These are phyloP conservation scores for Zoanthus sociatus DNA, from an alignment of 92 coral and sea anemone genomes.

Conservation along the genomic window DNA sequence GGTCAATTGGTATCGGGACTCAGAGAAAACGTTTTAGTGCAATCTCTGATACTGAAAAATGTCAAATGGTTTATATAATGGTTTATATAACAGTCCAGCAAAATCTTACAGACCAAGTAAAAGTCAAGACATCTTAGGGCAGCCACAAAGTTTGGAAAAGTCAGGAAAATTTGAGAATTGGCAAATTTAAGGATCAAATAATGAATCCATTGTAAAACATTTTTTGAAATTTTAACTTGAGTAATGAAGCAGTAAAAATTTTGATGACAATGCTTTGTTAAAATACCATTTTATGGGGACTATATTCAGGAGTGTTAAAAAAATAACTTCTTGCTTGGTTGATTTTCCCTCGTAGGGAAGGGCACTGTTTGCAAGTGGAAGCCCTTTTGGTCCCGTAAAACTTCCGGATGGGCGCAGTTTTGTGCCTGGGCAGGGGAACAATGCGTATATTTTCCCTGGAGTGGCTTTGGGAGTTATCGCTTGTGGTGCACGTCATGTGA, in stretches of 20 bases:
- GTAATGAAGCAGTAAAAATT: neutral
- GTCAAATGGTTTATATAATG: too few species aligned
- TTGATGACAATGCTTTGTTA: neutral
- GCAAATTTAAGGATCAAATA: too few species aligned
- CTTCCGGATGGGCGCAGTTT: conserved; percentile 94
- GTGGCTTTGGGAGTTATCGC: conserved; percentile 92
- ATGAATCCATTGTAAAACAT: too few species aligned
- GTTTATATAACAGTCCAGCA: too few species aligned
- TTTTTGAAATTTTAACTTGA: too few species aligned
- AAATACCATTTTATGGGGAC: neutral
- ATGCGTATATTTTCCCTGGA: conserved; percentile 96
- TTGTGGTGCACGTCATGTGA: conserved; percentile 84
- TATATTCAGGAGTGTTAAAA: neutral
- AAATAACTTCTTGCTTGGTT: neutral
- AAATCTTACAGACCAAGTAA: too few species aligned
- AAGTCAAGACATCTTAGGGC: too few species aligned
- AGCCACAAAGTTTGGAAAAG: too few species aligned
- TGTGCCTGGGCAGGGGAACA: conserved; percentile 98
- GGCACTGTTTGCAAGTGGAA: conserved; percentile 96
- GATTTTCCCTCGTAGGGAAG: conserved; percentile 69
- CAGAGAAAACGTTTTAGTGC: too few species aligned
- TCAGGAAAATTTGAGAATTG: too few species aligned
- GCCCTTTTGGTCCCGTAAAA: conserved; percentile 97
- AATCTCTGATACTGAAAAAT: too few species aligned
- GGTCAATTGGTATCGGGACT: too few species aligned